Base-by-base conservation (phyloP, 2,888 invertebrate genomes). In the Balanococcus diminutus region DNA sequence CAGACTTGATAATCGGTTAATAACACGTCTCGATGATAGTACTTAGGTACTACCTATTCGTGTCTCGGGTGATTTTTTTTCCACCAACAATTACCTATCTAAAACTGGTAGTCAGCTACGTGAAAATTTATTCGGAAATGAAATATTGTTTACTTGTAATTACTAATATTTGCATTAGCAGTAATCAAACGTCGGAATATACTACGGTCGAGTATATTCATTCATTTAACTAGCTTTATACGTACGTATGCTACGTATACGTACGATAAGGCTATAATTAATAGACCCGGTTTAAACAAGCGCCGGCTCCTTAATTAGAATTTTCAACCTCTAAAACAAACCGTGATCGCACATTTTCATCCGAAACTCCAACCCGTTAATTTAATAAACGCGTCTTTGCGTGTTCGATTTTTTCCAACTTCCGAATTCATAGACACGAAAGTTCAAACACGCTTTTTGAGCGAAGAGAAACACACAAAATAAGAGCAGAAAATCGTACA, bases 81-180 rank as follows among this genome's bases (percentile, higher is more conserved):
- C 14, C 11, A 9, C 14, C 42, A 42, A 42, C 42, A 42, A 42
- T 42, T 42, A 42, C 9, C 9, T 36, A 42, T 28, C 14, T 11
- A 28, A 67, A 67, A 67, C 51, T 51, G 61, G 28, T 67, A 28
- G 61, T 67, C 61, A 9, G 19, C 28, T 67, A 25, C 25, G 11
- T 51, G 51, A 67, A 67, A 67, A 67, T 67, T 67, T 67, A 67
- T 67, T 67, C 61, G 61, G n/a, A 67, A 67, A 67, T 67, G 61
- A 28, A 28, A 25, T 67, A 28, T 25, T 67, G 61, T 67, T 67
- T 67, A 67, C 61, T 28, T 67, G n/a, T 67, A 67, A 67, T 67
- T 67, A 67, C 61, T 67, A 67, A 67, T 67, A 67, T 67, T 67
- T 67, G 61, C 61, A 67, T 67, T 67, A 28, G 28, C 25, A 67